Percentiles rank a stretch among this genome's conserved stretches.
phyloP scores from a whole-genome alignment of 2,113 vertebrate species.

The Parotia lawesii region DNA sequence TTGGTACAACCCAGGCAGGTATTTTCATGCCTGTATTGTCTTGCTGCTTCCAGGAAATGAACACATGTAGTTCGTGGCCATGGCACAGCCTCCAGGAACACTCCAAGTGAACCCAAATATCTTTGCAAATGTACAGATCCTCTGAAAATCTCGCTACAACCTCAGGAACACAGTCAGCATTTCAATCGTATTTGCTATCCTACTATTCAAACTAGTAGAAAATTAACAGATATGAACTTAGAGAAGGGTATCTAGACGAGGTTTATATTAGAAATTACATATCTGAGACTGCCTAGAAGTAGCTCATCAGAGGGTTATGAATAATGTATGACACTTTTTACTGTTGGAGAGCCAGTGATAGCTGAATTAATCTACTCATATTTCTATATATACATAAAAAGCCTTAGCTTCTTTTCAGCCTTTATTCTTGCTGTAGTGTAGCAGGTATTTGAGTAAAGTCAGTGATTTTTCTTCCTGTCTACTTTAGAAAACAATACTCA shows the following conservation, averaged over 20 bases:
- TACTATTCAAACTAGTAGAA: not conserved
- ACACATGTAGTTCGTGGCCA: not conserved
- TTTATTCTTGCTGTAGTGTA: slow-evolving; percentile 38
- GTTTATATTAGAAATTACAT: slow-evolving; percentile 18
- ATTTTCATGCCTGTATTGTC: not conserved
- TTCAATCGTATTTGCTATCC: not conserved
- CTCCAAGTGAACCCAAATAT: not conserved
- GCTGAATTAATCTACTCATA: slow-evolving; percentile 50
- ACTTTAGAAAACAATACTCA: slow-evolving; percentile 60
- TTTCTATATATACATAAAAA: not conserved
- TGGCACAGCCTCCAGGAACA: not conserved
- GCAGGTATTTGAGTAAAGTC: slow-evolving; percentile 39
- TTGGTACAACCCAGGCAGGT: not conserved
- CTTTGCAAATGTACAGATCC: not conserved
- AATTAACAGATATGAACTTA: not conserved
- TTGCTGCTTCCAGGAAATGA: not conserved
- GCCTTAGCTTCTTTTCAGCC: slow-evolving; percentile 29
- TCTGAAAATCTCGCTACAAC: not conserved
- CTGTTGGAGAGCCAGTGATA: not conserved
- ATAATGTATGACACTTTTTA: slow-evolving; percentile 52
- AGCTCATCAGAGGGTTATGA: slow-evolving; percentile 46
- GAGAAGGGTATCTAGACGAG: not conserved
- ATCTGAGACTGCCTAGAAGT: slow-evolving; percentile 9
- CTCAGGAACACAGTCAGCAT: not conserved
- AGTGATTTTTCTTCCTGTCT: slow-evolving; percentile 71